Evolutionary conservation across 2,113 vertebrate genomes (phyloP), one percentile per base, ranked within the genome.

Genomic region (Mohoua ochrocephala): DNA sequence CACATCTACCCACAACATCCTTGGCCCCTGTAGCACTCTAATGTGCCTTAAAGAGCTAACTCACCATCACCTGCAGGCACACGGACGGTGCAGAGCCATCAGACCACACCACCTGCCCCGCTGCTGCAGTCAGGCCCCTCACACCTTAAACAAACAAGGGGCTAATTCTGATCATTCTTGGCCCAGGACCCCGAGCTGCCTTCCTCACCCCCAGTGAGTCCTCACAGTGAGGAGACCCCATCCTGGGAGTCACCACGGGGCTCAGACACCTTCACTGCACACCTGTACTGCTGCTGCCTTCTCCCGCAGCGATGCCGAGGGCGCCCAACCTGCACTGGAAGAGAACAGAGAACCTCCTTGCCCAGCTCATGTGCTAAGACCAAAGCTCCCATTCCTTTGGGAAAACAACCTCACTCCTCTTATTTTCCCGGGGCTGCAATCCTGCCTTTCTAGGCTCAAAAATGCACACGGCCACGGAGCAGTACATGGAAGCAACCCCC

Each of bases 291-390:
- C 59, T 16, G 10, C 74, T 52, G 69, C 45, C 23, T 85, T 56
- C 45, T 70, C 18, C 65, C 0, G 0, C 4, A 4, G 50, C 0
- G 2, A 53, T 37, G 41, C 30, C 2, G 1, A 85, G 70, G 35
- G 17, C 6, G 7, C 39, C 35, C 24, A 41, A 2, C 1, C 0
- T 1, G 27, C 44, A 20, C 33, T 2, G 1, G 35, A 28, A 28
- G 15, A 52, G 18, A 30, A 49, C 8, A 2, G 5, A 12, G 28
- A 13, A 41, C 8, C 17, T 37, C 53, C 68, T 42, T 2, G 0
- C 30, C 44, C 45, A 23, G 35, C 44, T 77, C 82, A 14, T 0
- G 0, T 10, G 9, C 49, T n/a, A n/a, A 78, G 5, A n/a, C 3
- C 33, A 84, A 77, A 80, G 8, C 35, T 42, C 30, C 15, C 17